Conservation (phyloP, 2,888 invertebrate species). For the Tortrix viridana region DNA sequence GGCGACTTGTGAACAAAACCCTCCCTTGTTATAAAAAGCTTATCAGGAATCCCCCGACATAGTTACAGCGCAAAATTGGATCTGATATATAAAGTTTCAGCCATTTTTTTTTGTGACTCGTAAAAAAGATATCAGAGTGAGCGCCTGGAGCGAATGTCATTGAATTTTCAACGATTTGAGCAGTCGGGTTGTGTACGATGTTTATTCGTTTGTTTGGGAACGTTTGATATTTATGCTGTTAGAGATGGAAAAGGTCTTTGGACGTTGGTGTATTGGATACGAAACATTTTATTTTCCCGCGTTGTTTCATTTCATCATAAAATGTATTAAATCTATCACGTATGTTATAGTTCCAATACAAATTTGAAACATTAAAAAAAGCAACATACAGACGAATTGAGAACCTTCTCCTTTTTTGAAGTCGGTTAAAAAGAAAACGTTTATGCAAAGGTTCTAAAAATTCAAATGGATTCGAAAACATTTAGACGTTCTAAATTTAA, state of each 20-base stretch:
- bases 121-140: conserved; percentile 36
- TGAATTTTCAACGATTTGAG: conserved; percentile 36
- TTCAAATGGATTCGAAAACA: too few relatives aligned
- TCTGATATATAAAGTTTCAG: conserved; percentile 39
- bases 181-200: conserved; percentile 16
- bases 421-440: too few relatives aligned
- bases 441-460: too few relatives aligned
- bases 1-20: conserved; percentile 32
- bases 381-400: too few relatives aligned
- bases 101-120: conserved; percentile 38
- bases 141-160: conserved; percentile 33
- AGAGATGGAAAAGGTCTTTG: not conserved
- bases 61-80: conserved; percentile 41
- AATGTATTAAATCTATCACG: too few relatives aligned
- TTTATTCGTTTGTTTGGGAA: conserved; percentile 23
- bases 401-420: too few relatives aligned
- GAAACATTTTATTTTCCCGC: too few relatives aligned
- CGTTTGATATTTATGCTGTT: conserved; percentile 9
- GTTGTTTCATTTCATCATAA: too few relatives aligned
- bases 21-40: conserved; percentile 40
- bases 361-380: too few relatives aligned
- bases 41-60: conserved; percentile 38
- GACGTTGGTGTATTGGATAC: too few relatives aligned
- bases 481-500: too few relatives aligned
- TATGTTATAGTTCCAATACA: too few relatives aligned